Percentiles rank a stretch among this genome's conserved stretches.
Conservation (phyloP, 2,113 vertebrate genomes). For the Amphiprion percula region DNA sequence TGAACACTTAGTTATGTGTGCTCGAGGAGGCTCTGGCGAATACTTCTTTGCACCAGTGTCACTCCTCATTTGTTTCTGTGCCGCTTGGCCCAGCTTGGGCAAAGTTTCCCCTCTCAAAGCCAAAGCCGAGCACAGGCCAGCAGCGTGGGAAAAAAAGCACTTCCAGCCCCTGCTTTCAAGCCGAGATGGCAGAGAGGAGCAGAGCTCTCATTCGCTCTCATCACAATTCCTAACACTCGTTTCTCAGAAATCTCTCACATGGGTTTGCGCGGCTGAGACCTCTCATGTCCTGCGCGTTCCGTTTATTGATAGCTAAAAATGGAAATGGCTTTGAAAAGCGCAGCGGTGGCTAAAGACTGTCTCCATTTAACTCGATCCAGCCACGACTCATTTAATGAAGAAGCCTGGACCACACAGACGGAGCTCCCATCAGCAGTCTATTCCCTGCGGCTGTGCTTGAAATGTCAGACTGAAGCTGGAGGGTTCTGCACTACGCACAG, state of each 20-base stretch:
- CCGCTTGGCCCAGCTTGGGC: conserved; percentile 73
- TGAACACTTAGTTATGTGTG: conserved; percentile 76
- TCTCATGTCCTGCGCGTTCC: conserved; percentile 54
- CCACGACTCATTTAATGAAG: conserved; percentile 69
- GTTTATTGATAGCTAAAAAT: conserved; percentile 79
- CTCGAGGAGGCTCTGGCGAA: conserved; percentile 67
- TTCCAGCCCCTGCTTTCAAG: conserved; percentile 65
- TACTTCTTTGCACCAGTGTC: conserved; percentile 79
- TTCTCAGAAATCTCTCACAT: conserved; percentile 61
- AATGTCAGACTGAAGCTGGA: conserved; percentile 74
- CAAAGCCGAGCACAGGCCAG: conserved; percentile 55
- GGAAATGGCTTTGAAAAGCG: conserved; percentile 70
- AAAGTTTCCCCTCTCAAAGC: conserved; percentile 70
- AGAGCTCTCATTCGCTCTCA: conserved; percentile 63
- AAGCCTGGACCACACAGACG: conserved; percentile 64
- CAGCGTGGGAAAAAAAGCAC: conserved; percentile 73
- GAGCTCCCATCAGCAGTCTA: conserved; percentile 59
- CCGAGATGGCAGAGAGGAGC: conserved; percentile 56
- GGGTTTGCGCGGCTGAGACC: conserved; percentile 53
- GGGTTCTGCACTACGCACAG: conserved; percentile 64
- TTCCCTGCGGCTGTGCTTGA: conserved; percentile 64
- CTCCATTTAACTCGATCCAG: conserved; percentile 69
- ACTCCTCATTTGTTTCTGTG: conserved; percentile 82
- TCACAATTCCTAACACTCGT: conserved; percentile 60
- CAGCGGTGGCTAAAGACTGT: conserved; percentile 61